Conservation (phyloP, 2,888 invertebrate species). For the Limnephilus rhombicus region DNA sequence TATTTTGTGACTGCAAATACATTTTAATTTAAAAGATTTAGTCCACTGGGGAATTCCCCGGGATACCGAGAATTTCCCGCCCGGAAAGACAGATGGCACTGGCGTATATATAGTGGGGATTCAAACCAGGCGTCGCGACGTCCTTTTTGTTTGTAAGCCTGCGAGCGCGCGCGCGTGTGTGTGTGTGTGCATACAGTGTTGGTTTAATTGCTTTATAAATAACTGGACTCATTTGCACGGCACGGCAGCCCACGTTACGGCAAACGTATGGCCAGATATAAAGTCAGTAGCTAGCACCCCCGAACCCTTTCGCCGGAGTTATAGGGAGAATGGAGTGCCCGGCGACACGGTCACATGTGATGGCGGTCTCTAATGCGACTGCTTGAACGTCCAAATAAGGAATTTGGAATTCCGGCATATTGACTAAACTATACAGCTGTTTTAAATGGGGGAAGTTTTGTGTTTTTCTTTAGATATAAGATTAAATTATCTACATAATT, state of each 20-base stretch:
- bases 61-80: constrained; percentile 12
- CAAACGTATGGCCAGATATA: constrained; percentile 29
- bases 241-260: constrained; percentile 38
- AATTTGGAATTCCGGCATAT: not conserved
- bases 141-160: constrained; percentile 36
- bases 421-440: not conserved
- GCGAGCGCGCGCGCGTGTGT: not conserved
- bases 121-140: constrained; percentile 49
- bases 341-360: not conserved
- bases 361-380: not conserved
- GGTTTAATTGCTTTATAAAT: constrained; percentile 64
- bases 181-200: constrained; percentile 55
- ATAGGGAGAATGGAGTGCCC: not conserved
- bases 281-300: not conserved
- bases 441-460: not conserved
- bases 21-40: constrained; percentile 38
- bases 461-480: not conserved
- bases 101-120: constrained; percentile 26
- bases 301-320: constrained; percentile 19
- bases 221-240: constrained; percentile 61
- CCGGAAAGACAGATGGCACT: constrained; percentile 51
- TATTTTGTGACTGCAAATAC: constrained; percentile 23
- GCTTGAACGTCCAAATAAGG: not conserved
- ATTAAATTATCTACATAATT: not conserved
- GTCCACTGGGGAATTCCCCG: constrained; percentile 23